A percentile compares a stretch with the other conserved stretches of the same genome.
Conservation (phyloP, 2,797 vertebrate species). For the Chaunax sp. region DNA sequence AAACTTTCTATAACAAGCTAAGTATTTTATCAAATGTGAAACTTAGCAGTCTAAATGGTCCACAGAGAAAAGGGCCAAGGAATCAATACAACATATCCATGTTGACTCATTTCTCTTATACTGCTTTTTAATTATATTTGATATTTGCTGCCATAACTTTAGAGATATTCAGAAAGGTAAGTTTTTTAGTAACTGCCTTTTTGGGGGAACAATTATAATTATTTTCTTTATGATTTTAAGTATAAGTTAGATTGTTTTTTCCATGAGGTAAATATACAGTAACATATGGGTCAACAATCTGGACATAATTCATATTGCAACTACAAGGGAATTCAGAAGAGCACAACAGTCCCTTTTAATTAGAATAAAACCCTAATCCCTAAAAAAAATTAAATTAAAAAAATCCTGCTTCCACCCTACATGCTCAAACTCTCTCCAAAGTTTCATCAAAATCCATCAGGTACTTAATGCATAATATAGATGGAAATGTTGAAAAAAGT, state of each 20-base stretch:
- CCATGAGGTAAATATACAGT: not conserved
- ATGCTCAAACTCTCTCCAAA: too few species aligned
- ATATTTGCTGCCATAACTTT: conserved; percentile 18
- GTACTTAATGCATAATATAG: too few species aligned
- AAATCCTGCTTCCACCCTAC: too few species aligned
- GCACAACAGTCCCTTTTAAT: too few species aligned
- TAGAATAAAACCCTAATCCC: too few species aligned
- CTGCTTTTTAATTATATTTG: conserved; percentile 17
- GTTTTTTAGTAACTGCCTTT: not conserved
- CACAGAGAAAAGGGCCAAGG: conserved; percentile 58
- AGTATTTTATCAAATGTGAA: conserved; percentile 81
- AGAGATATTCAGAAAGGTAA: not conserved
- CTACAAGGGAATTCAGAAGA: too few species aligned
- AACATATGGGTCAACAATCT: not conserved
- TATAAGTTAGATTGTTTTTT: not conserved
- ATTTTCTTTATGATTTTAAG: not conserved
- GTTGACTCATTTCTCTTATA: conserved; percentile 23
- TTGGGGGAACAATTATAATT: too few species aligned
- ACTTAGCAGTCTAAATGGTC: conserved; percentile 70
- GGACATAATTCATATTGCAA: not conserved
- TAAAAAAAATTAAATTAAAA: too few species aligned
- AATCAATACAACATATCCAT: conserved; percentile 35
- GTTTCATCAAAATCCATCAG: too few species aligned
- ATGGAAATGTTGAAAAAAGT: too few species aligned
- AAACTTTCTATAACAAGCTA: conserved; percentile 85